Base-by-base conservation (phyloP, 2,113 vertebrate species). In the Lethenteron camtschaticum region DNA sequence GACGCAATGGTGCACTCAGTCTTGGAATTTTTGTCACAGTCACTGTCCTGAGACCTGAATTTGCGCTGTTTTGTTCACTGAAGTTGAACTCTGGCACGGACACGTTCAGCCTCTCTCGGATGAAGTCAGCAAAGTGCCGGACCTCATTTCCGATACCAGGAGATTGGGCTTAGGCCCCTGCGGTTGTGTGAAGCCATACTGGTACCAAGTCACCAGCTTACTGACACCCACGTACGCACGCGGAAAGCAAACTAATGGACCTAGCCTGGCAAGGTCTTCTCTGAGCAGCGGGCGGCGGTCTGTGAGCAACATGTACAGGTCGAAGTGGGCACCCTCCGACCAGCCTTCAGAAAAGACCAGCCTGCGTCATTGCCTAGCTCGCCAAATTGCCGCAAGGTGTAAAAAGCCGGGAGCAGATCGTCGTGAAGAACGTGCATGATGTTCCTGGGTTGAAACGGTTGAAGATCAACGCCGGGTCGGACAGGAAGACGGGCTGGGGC, bases 371-470 rank as follows among this genome's bases (percentile, higher is more conserved):
- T 66, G 11, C 86, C 85, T 70, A 96, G 77, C 76, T 95, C 88
- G 0, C 83, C 85, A 75, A 89, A 91, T 80, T 95, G 91, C 63
- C 82, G 85, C 86, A 99, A 88, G 24, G 94, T 99, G 72, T 91
- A 97, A 76, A 85, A 99, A 70, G 87, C 83, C 0, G 94, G 94
- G 58, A 99, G 83, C 14, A 99, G 82, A 77, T 99, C 94, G 0
- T 99, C 94, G 0, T 99, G 94, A 77, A 99, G 95, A 57, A 97
- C 82, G 0, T 99, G 94, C 94, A 99, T 99, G 70, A 99, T 77
- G 79, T 99, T 99, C 96, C 94, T 0, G 94, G 89, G 75, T 99
- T 99, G 79, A 99, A 99, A 72, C 94, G 82, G 78, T 99, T 99
- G 56, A 85, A 71, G 10, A 99, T 89, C 56, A 99, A 82, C 0